phyloP scores from a whole-genome alignment of 2,888 invertebrate genomes.

The Heteromyza rotundicornis region DNA sequence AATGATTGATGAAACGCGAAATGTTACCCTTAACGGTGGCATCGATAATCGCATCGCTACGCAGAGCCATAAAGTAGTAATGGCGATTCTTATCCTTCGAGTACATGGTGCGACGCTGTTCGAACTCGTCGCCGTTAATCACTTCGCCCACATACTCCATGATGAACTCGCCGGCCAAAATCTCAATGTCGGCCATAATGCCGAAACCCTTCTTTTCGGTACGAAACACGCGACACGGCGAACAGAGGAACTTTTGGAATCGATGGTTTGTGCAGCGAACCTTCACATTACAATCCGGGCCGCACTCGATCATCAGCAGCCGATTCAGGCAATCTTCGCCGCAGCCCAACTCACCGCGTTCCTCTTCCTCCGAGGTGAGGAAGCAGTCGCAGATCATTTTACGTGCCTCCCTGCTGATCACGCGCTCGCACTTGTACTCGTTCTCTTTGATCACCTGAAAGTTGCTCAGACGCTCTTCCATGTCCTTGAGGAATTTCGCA shows the following conservation, averaged over 20 bases:
- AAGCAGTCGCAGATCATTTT: conserved; percentile 97
- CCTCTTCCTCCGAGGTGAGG: conserved; percentile 85
- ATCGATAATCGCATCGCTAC: conserved; percentile 93
- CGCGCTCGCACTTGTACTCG: conserved; percentile 82
- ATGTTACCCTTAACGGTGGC: conserved; percentile 95
- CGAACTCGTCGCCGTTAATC: conserved; percentile 87
- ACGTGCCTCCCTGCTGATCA: conserved; percentile 87
- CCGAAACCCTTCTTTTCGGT: conserved; percentile 97
- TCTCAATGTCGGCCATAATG: conserved; percentile 66
- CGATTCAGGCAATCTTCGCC: conserved; percentile 96
- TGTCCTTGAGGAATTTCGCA: conserved; percentile 59
- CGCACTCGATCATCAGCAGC: conserved; percentile 98
- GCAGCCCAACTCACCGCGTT: conserved; percentile 84
- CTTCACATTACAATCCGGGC: conserved; percentile 85
- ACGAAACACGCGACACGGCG: conserved; percentile 83
- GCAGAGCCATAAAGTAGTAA: conserved; percentile 97
- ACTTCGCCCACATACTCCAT: conserved; percentile 99
- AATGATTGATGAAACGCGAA: conserved; percentile 98
- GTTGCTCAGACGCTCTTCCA: conserved; percentile 69
- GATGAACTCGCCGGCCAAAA: conserved; percentile 79
- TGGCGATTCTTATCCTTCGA: conserved; percentile 89
- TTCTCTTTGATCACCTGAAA: conserved; percentile 86
- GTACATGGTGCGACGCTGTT: conserved; percentile 85
- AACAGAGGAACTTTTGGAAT: conserved; percentile 88
- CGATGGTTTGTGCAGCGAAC: conserved; percentile 93